Evolutionary conservation across 2,797 vertebrate genomes (phyloP), one percentile per base, ranked within the genome.

Genomic region (Ciconia nigra): DNA sequence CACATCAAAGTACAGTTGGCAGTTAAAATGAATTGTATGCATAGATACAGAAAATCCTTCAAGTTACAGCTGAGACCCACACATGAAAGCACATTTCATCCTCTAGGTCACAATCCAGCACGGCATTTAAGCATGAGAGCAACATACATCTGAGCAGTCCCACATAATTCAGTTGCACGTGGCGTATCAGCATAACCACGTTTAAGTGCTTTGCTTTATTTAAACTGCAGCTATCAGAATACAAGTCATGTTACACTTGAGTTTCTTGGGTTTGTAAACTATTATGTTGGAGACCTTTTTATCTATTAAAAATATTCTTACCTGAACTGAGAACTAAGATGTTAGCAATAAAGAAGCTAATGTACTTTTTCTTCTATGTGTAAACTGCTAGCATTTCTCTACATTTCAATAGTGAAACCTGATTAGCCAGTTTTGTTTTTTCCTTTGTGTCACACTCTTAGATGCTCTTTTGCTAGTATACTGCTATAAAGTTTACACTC

Each of bases 161-260:
- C 69, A 83, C 71, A 69, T 25, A 61, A 93, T 71, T 91, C 92
- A 96, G 78, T 14, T 71, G 88, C 78, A 92, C 0, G 2, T 42
- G 74, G 74, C 2, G 0, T 22, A 85, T 35, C 61, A 52, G 58
- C 5, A 2, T 25, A 93, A 91, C 77, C 70, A 89, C 51, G 49
- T 2, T 92, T 21, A 89, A 90, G 78, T 65, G 63, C 52, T 95
- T 67, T 80, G 74, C 78, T 94, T 86, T 82, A 87, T 71, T 92
- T 89, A 95, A 94, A 87, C 83, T 77, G 47, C 49, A 87, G 71
- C 63, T 90, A 89, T 57, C 74, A 94, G 83, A 96, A 90, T 5
- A 83, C 67, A 96, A 86, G 71, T 31, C 41, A 80, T 4, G 31
- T 46, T 44, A 71, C 33, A 62, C 65, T 87, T 31, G 24, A 67